Evolutionary conservation across 2,113 vertebrate genomes (phyloP), one percentile per base, ranked within the genome.

Genomic region (Symphodus melops): DNA sequence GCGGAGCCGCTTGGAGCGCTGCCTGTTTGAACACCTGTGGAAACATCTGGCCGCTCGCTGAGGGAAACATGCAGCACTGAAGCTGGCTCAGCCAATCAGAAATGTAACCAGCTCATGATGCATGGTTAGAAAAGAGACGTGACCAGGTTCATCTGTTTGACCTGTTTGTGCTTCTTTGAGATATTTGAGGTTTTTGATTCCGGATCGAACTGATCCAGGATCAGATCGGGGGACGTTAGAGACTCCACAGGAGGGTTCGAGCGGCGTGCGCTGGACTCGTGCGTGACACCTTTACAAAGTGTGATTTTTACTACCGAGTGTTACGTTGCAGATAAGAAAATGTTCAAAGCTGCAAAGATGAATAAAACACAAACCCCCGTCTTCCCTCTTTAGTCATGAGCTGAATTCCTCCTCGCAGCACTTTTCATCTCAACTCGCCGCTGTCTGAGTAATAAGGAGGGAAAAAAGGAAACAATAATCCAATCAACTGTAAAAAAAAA

Each of bases 401-500:
- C 25, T 48, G 36, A 58, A 81, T 65, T 76, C 72, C 63, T 44
- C 54, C 64, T 68, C 42, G 0, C 46, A 61, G 66, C 68, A 11
- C 54, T 59, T 53, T 67, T 66, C 75, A 37, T 64, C 53, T 70
- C 59, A 23, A 21, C 53, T 58, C 54, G 73, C 75, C 25, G 59
- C 68, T 64, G 79, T 53, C 66, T 55, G 17, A 54, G 44, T 33
- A 69, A 75, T 23, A 54, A 51, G 52, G 9, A 58, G 64, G 51
- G 58, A 36, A 46, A 41, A 52, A n/a, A 21, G 57, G 39, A 77
- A 73, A 84, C 68, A 83, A 79, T 66, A 76, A 85, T 80, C 75
- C 48, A 61, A 83, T 65, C 73, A 84, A 80, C 33, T 33, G n/a
- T 7, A 59, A 54, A 28, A 21, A n/a, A n/a, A n/a, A n/a, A n/a